Evolutionary conservation across 2,113 vertebrate species (phyloP), one percentile per base, ranked within the genome.

Genomic region (Himantopus leucocephalus): DNA sequence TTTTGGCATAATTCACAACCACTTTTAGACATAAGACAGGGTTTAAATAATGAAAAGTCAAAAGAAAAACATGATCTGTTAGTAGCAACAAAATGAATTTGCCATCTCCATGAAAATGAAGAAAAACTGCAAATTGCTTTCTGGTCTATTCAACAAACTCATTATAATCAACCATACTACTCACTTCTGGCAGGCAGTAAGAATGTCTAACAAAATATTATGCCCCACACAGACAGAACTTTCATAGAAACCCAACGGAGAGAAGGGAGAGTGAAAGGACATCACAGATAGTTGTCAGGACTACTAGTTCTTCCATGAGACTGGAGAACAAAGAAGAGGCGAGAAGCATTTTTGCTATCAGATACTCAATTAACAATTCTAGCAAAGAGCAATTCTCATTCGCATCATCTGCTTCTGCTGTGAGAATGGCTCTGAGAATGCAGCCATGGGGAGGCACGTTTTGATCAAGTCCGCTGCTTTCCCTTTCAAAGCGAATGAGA

Each of bases 391-490:
- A 94, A 53, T 95, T 97, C 56, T 96, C 66, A 94, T 96, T 97
- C 93, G 64, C 34, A 3, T 97, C 87, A 97, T 91, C 82, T 82
- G 56, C 75, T 73, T 85, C 76, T 89, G 88, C 91, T 75, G 88
- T 75, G 23, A 97, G 89, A 96, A 91, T 47, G 58, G 68, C 76
- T 92, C 62, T 96, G 92, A 95, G 92, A 96, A 82, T 35, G 72
- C 84, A 96, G 74, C 73, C 74, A 67, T 43, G 22, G 90, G 85
- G 92, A 97, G 70, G 85, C 73, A 79, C 85, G 81, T 96, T 98
- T 98, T 97, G 95, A 98, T 97, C 93, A 96, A 88, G 75, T 95
- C 84, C 2, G 9, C 72, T 91, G 78, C 84, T 94, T 97, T 97
- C 85, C 66, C 60, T 95, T 97, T 97, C 92, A 97, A 96, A 96